Evolutionary conservation across 2,888 invertebrate genomes (phyloP).

Genomic region (Emmelina monodactyla): DNA sequence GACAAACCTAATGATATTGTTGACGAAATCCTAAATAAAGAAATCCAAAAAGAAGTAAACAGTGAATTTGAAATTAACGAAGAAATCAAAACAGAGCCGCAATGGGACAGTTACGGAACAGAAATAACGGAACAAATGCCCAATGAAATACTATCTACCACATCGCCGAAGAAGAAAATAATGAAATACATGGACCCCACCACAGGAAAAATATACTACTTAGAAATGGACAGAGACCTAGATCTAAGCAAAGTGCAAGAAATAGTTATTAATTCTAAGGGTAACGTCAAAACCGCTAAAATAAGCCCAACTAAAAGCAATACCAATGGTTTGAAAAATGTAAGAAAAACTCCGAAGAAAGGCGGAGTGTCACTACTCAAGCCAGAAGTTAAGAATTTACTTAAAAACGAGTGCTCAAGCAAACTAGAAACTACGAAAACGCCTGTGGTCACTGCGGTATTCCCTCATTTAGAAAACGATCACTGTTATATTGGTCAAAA

Average conservation of each 20-base stretch:
- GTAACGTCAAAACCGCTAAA: conserved; percentile 32
- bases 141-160: conserved; percentile 26
- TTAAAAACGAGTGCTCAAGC: conserved; percentile 22
- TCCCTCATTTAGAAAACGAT: conserved; percentile 45
- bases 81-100: conserved; percentile 5
- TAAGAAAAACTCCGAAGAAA: conserved; percentile 26
- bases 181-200: conserved; percentile 51
- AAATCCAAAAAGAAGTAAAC: not conserved
- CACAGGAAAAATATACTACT: conserved; percentile 49
- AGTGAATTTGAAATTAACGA: not conserved
- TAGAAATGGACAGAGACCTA: conserved; percentile 47
- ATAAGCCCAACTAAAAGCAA: conserved; percentile 36
- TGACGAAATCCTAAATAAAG: not conserved
- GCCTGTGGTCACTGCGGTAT: conserved; percentile 8
- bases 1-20: conserved; percentile 10
- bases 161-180: conserved; percentile 36
- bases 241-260: conserved; percentile 50
- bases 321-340: conserved; percentile 34
- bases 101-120: conserved; percentile 9
- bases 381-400: conserved; percentile 35
- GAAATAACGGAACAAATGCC: conserved; percentile 21
- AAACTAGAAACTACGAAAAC: not conserved
- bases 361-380: conserved; percentile 34
- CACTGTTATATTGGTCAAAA: conserved; percentile 42
- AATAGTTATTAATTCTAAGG: conserved; percentile 40